Conservation (phyloP, 2,888 invertebrate genomes). For the Ochropacha duplaris region DNA sequence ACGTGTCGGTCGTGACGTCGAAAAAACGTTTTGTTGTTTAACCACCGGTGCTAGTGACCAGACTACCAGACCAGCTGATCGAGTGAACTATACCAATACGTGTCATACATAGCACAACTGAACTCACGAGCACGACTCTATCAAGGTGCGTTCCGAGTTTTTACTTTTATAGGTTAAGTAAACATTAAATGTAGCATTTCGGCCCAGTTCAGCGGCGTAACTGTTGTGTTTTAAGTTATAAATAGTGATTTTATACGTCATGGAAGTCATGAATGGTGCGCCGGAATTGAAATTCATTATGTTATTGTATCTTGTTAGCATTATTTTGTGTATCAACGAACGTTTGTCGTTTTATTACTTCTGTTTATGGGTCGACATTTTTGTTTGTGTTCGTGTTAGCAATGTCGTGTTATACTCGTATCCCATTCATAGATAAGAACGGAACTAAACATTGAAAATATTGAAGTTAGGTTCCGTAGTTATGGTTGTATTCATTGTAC, state of each 20-base stretch:
- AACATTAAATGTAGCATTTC: not conserved
- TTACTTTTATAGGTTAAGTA: conserved; percentile 4
- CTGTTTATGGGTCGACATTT: conserved; percentile 1
- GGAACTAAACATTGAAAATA: not conserved
- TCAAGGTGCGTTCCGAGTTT: conserved; percentile 20
- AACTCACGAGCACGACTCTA: too few relatives aligned
- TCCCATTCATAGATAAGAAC: not conserved
- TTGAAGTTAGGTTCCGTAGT: not conserved
- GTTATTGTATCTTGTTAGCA: conserved; percentile 14
- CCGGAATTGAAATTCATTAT: conserved; percentile 4
- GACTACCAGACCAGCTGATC: conserved; percentile 46
- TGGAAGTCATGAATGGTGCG: conserved; percentile 34
- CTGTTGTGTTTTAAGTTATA: conserved; percentile 4
- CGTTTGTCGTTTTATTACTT: not conserved
- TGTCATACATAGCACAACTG: not conserved
- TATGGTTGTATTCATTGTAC: not conserved
- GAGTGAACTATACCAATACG: conserved; percentile 26
- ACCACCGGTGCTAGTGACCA: conserved; percentile 10
- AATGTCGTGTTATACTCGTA: not conserved
- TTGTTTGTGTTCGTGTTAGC: not conserved
- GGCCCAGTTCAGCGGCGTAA: not conserved
- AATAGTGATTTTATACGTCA: conserved; percentile 17
- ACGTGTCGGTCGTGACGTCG: conserved; percentile 32
- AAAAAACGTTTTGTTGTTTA: conserved; percentile 24
- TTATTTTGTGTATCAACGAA: conserved; percentile 9